Evolutionary conservation across 1,140 invertebrate genomes (phyloP), one percentile per base, ranked within the genome.

Genomic region (Coenobita brevimanus): DNA sequence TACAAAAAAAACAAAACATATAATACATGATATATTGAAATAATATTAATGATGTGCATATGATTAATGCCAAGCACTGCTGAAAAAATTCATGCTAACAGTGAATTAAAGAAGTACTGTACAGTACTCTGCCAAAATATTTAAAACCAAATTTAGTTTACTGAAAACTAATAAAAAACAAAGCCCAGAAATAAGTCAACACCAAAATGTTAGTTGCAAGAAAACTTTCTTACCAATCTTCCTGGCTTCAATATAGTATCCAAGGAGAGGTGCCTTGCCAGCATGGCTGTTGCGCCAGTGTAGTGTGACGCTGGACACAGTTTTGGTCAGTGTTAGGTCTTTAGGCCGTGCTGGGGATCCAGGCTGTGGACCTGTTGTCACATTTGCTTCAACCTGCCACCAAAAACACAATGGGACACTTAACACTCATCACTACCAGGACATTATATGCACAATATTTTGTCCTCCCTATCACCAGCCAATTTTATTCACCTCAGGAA

Each of bases 331-430:
- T 24, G 92, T 93, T 2, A 98, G 94, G 91, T 95, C 95, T 71
- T 94, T 95, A 0, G 97, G 96, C 24, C 95, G 93, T 50, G 94
- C 94, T 24, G 98, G 98, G 0, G 97, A 98, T 50, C 97, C 98
- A 91, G 95, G 92, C 91, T 99, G 98, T n/a, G 98, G 97, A 33
- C 98, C 98, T 0, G 97, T 99, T 6, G 96, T 98, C 3, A 98
- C 96, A 92, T 97, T 98, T 17, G 95, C 93, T 8, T 84, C 76
- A 46, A 88, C 84, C 90, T 88, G 67, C 27, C 27, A 21, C 24
- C 27, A 62, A 69, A 21, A 33, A 41, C 13, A 81, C 17, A 10
- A 62, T 6, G 21, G 27, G 21, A 62, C 3, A 62, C 30, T 24
- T 30, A 17, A 86, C 41, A 84, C 41, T 21, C 69, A 83, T 1